These are phyloP conservation scores for Drosophila mojavensis DNA, from an alignment of 1,140 invertebrate species.

Conservation along the genomic window DNA sequence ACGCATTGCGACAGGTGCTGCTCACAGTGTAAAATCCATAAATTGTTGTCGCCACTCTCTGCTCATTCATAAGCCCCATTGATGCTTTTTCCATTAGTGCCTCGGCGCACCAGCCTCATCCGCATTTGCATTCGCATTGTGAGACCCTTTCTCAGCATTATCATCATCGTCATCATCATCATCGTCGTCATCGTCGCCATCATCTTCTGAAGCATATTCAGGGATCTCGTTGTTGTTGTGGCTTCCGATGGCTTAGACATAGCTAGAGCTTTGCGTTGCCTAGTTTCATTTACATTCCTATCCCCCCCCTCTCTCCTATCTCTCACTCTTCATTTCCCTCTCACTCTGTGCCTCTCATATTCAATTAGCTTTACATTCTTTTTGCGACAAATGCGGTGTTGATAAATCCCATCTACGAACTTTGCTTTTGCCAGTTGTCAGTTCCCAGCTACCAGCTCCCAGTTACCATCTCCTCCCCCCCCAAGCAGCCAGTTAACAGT, in stretches of 20 bases:
- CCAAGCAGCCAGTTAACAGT: not conserved
- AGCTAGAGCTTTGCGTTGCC: slow-evolving; percentile 23
- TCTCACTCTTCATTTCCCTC: too few relatives aligned
- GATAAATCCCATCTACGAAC: slow-evolving; percentile 41
- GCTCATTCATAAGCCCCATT: slow-evolving; percentile 76
- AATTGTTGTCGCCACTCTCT: slow-evolving; percentile 67
- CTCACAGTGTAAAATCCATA: slow-evolving; percentile 66
- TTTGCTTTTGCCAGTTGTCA: not conserved
- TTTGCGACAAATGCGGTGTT: slow-evolving; percentile 56
- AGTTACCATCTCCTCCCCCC: too few relatives aligned
- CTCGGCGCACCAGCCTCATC: slow-evolving; percentile 36
- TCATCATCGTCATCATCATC: not conserved
- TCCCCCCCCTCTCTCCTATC: not conserved
- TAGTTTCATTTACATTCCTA: slow-evolving; percentile 27
- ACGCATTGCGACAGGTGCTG: slow-evolving; percentile 44
- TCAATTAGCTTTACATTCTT: slow-evolving; percentile 68
- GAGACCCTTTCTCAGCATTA: slow-evolving; percentile 9
- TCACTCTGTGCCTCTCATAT: slow-evolving; percentile 37
- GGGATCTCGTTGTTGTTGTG: slow-evolving; percentile 23
- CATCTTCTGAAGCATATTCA: slow-evolving; percentile 17
- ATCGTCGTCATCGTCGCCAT: not conserved
- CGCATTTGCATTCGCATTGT: slow-evolving; percentile 27
- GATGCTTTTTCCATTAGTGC: slow-evolving; percentile 80
- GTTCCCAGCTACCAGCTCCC: not conserved
- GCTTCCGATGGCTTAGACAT: slow-evolving; percentile 42